Percentiles rank a stretch among this genome's conserved stretches.
These are phyloP conservation scores for Ardeotis arabs DNA, from an alignment of 2,113 vertebrate species.

Conservation along the genomic window DNA sequence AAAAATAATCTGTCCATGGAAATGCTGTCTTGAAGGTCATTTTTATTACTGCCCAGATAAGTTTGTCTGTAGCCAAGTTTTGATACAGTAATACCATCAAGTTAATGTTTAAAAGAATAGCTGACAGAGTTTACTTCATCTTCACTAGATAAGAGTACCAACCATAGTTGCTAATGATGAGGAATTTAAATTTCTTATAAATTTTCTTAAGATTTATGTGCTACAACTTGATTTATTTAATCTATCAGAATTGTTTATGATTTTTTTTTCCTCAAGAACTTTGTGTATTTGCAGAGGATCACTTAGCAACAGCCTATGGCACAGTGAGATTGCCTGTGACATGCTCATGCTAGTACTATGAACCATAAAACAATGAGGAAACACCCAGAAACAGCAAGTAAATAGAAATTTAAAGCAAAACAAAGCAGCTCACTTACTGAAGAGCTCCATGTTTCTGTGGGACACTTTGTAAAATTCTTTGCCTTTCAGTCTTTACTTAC, in stretches of 20 bases:
- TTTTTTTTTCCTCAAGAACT: constrained; percentile 36
- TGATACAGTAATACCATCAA: background rate
- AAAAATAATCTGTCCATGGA: background rate
- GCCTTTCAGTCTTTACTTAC: background rate
- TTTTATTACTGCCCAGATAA: background rate
- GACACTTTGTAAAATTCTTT: background rate
- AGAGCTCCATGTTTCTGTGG: background rate
- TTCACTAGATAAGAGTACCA: constrained; percentile 47
- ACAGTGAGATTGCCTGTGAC: background rate
- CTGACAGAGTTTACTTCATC: constrained; percentile 64
- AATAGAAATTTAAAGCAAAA: constrained; percentile 21
- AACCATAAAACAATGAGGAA: constrained; percentile 19
- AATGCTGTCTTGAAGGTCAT: background rate
- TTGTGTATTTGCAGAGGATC: constrained; percentile 63
- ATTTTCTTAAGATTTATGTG: constrained; percentile 60
- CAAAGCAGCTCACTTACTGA: background rate
- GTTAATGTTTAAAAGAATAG: constrained; percentile 63
- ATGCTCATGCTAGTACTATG: background rate
- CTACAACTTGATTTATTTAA: constrained; percentile 72
- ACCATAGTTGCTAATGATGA: constrained; percentile 52
- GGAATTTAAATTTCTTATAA: constrained; percentile 68
- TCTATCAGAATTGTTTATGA: constrained; percentile 66
- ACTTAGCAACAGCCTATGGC: constrained; percentile 27
- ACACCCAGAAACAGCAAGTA: constrained; percentile 25
- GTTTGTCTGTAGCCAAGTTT: background rate